Evolutionary conservation across 2,113 vertebrate species (phyloP).

Genomic region (Actenoides lindsayi): DNA sequence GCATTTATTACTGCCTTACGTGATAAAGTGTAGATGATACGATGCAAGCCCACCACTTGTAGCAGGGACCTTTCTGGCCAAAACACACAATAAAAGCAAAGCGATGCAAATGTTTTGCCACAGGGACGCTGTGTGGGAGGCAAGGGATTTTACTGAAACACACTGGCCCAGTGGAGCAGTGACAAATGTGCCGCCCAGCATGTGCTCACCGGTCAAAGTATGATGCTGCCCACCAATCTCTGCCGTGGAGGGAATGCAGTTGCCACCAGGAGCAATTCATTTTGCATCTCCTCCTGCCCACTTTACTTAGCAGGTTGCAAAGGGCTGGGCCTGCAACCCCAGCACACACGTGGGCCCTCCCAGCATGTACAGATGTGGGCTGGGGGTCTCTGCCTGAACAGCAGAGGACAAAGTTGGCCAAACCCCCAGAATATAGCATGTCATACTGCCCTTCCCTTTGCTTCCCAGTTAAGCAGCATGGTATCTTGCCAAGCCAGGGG

Average conservation of each 20-base stretch:
- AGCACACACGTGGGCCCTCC: rapidly evolving
- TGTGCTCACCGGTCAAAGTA: neutral
- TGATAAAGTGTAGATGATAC: conserved; percentile 18
- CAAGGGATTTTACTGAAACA: neutral
- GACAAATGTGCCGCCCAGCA: neutral
- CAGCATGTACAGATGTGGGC: rapidly evolving
- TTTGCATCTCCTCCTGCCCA: neutral
- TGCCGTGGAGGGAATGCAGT: rapidly evolving
- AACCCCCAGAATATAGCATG: neutral
- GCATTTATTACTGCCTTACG: conserved; percentile 56
- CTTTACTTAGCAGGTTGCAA: neutral
- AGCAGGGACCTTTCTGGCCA: neutral
- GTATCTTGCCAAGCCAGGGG: neutral
- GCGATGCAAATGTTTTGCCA: neutral
- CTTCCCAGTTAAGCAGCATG: neutral
- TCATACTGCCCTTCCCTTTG: neutral
- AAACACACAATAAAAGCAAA: conserved; percentile 11
- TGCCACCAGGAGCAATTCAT: neutral
- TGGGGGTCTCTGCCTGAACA: neutral
- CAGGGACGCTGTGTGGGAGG: neutral
- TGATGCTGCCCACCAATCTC: neutral
- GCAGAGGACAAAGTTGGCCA: neutral
- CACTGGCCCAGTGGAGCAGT: neutral
- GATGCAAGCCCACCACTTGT: neutral
- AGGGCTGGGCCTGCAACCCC: neutral